Evolutionary conservation across 2,888 invertebrate genomes (phyloP).

Genomic region (Dolomedes plantarius): DNA sequence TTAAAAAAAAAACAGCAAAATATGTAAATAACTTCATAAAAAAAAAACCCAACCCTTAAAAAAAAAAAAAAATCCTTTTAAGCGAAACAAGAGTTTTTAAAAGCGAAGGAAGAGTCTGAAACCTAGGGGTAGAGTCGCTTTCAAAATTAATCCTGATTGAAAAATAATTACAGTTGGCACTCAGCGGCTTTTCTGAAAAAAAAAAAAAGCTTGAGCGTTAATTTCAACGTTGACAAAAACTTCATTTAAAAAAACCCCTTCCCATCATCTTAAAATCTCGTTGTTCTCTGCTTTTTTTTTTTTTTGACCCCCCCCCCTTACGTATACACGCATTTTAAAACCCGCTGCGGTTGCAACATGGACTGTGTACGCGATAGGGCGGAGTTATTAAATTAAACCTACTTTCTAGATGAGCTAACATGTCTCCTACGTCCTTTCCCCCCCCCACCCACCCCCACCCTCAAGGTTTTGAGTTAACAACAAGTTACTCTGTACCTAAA

Average conservation of each 20-base stretch:
- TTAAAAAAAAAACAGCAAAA: not conserved
- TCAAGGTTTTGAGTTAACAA: constrained; percentile 45
- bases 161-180: constrained; percentile 66
- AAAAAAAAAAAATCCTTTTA: not conserved
- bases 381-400: constrained; percentile 67
- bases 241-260: constrained; percentile 55
- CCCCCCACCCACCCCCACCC: constrained; percentile 31
- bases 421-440: constrained; percentile 22
- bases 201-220: constrained; percentile 23
- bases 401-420: constrained; percentile 52
- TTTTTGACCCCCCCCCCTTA: too few relatives aligned
- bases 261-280: constrained; percentile 57
- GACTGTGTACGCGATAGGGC: constrained; percentile 22
- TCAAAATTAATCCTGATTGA: constrained; percentile 69
- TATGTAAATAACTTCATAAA: not conserved
- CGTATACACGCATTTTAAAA: not conserved
- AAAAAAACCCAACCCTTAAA: not conserved
- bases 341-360: constrained; percentile 38
- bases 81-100: not conserved
- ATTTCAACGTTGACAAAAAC: constrained; percentile 46
- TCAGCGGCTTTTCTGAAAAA: constrained; percentile 19
- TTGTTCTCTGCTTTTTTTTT: constrained; percentile 25
- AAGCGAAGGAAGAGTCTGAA: not conserved
- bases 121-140: constrained; percentile 7
- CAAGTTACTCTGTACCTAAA: constrained; percentile 39